phyloP scores from a whole-genome alignment of 1,140 invertebrate genomes.

The Brachionus rubens region DNA sequence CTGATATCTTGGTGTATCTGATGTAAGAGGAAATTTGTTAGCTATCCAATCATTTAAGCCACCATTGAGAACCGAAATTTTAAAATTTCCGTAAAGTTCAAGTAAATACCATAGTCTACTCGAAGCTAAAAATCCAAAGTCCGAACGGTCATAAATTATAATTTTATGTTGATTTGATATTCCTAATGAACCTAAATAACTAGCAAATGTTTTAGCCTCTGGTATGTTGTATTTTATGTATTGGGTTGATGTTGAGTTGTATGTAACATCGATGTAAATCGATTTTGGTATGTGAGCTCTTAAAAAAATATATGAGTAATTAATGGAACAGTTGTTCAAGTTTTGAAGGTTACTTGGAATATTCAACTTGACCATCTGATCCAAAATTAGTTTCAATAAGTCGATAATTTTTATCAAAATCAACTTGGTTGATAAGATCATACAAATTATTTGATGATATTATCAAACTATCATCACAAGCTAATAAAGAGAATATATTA shows the following conservation, averaged over 20 bases:
- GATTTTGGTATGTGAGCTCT: not conserved
- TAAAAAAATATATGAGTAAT: not conserved
- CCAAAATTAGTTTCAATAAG: not conserved
- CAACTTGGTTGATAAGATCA: too few species aligned
- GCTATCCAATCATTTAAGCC: not conserved
- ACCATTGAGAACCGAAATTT: constrained; percentile 3
- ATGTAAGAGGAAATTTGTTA: not conserved
- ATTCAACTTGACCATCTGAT: not conserved
- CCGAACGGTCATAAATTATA: not conserved
- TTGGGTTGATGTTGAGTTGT: not conserved
- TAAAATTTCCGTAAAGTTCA: not conserved
- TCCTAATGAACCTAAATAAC: not conserved
- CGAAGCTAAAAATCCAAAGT: not conserved
- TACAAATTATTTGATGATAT: too few species aligned
- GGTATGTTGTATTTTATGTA: not conserved
- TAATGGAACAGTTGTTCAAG: not conserved
- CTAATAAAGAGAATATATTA: too few species aligned
- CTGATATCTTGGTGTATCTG: too few species aligned
- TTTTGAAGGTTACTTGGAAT: not conserved
- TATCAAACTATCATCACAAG: too few species aligned
- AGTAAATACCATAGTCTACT: not conserved
- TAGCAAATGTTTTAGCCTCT: not conserved
- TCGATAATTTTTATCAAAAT: not conserved
- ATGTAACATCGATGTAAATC: not conserved
- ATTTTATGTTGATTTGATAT: constrained; percentile 10